Base-by-base conservation (phyloP, 2,797 vertebrate genomes). In the Moxostoma hubbsi region DNA sequence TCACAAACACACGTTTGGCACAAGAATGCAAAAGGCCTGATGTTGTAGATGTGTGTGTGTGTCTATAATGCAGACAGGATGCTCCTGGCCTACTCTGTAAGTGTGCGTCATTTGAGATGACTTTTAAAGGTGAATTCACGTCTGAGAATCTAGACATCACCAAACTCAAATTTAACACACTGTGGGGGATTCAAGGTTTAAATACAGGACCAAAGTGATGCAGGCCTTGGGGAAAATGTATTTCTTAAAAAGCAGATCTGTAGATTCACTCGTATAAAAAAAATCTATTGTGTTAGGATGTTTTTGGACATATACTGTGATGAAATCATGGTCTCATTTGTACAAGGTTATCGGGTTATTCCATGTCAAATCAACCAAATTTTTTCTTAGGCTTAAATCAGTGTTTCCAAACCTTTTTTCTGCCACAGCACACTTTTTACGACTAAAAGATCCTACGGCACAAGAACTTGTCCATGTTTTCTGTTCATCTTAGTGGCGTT, bases 1-100 rank as follows among this genome's bases (percentile, higher is more conserved):
- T 49, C 15, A 78, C 80, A 85, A 79, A 78, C 83, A 85, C 43
- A 77, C 51, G 58, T 12, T 59, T 70, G 64, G 70, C 78, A 12
- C 1, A 2, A 57, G 43, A 10, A 61, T 45, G 24, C 6, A 2
- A n/a, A 18, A 59, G 55, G 16, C 11, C 70, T 75, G 65, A 68
- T 63, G 76, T n/a, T 63, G 2, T 45, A 7, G 3, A 43, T 47
- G 55, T 74, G 55, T 61, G 79, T 70, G 66, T 65, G 75, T 43
- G 36, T 83, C 13, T 76, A 68, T 68, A 68, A 76, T 67, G 45
- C 75, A 77, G 75, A 77, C 55, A 58, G 55, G 46, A 77, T 68
- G 64, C 55, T 77, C 13, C 54, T 50, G 74, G 43, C 45, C 73
- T 75, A 62, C 62, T 65, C 15, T 65, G 15, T 47, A 9, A 67